A percentile compares a stretch with the other conserved stretches of the same genome.
These are phyloP conservation scores for Parazoanthus darwini DNA, from an alignment of 92 coral and sea anemone species.

Conservation along the genomic window DNA sequence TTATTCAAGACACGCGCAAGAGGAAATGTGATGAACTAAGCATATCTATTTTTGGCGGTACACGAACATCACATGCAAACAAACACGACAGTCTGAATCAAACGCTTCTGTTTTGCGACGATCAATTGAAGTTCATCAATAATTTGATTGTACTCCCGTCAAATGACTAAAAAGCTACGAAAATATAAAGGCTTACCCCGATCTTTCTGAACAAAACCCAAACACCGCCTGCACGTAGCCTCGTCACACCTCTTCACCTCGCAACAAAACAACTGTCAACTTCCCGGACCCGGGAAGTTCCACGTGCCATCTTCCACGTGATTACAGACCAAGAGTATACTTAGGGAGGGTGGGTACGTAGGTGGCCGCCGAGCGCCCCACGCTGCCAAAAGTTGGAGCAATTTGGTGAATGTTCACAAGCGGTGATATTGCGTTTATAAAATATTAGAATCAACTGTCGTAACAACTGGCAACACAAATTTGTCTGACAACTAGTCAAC, in stretches of 20 bases:
- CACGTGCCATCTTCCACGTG: slow-evolving; percentile 14
- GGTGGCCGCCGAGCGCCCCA: neutral
- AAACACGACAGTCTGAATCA: neutral
- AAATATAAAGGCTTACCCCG: neutral
- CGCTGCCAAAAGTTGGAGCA: too few relatives aligned
- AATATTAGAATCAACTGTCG: too few relatives aligned
- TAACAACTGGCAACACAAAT: too few relatives aligned
- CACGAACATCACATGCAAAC: neutral
- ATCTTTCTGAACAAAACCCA: neutral
- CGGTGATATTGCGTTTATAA: too few relatives aligned
- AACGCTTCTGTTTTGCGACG: neutral
- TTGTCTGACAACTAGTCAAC: too few relatives aligned
- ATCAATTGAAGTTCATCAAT: neutral
- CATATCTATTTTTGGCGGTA: neutral
- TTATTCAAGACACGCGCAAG: neutral
- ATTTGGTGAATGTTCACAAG: too few relatives aligned
- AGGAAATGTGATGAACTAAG: neutral
- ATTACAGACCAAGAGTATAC: neutral
- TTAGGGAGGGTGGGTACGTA: neutral
- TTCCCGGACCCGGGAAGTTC: neutral
- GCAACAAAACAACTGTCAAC: neutral
- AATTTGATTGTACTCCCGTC: neutral
- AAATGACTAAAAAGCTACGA: neutral
- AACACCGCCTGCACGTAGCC: too few relatives aligned
- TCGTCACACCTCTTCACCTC: neutral